Base-by-base conservation (phyloP, 2,113 vertebrate genomes). In the Protomyctophum bolini region DNA sequence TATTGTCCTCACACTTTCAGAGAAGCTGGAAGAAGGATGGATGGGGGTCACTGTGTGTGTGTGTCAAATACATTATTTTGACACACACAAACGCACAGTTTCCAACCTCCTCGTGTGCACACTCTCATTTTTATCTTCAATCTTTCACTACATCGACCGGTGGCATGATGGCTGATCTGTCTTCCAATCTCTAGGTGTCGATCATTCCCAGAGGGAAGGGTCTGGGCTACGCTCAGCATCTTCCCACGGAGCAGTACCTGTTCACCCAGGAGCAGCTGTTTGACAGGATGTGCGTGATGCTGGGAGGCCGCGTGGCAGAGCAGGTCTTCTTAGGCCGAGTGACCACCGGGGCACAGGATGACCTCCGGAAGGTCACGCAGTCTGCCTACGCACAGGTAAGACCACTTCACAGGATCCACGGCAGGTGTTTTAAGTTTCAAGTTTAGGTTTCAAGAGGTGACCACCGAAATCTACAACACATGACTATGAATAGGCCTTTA, bases 351-450 rank as follows among this genome's bases (percentile, higher is more conserved):
- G 92, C 92, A 10, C 91, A 92, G 63, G 92, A 92, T 0, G 90
- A 91, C 76, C 75, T 91, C 55, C 87, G 76, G 79, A 92, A 87
- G 63, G 87, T 92, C 70, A 92, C 91, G 0, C 92, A 91, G 82
- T 91, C 85, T 0, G 85, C 91, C 7, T 91, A 92, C 0, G 83
- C 92, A 10, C 92, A 92, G 92, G 93, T 92, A 72, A 1, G 6
- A 51, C 10, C 15, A 12, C 10, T 14, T 9, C 2, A 21, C 7
- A 15, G 3, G 2, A 9, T 60, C 15, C 14, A 21, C 0, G 9
- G 3, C 3, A 6, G 33, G 21, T 21, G 21, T 21, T 21, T 21
- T 21, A 21, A n/a, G n/a, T n/a, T n/a, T n/a, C n/a, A n/a, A n/a
- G n/a, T n/a, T n/a, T n/a, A n/a, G n/a, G n/a, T n/a, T n/a, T n/a